Base-by-base conservation (phyloP, 2,888 invertebrate species). In the Cantharis rustica region DNA sequence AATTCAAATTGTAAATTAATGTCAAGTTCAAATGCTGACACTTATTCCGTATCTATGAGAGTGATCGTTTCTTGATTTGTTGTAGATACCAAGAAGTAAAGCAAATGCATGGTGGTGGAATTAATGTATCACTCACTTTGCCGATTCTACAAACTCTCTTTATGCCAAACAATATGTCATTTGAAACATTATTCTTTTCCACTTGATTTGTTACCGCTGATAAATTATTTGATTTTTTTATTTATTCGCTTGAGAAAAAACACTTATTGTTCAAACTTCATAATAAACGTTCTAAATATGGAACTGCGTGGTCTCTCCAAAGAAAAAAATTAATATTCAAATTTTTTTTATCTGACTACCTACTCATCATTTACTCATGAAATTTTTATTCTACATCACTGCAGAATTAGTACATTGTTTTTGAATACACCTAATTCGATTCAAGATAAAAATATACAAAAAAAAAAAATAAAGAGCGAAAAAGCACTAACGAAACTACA, bases 41-140 rank as follows among this genome's bases (percentile, higher is more conserved):
- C 69, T 73, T 73, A 73, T 68, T 62, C 63, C 73, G 68, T 71
- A 75, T 75, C 75, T 47, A 71, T 75, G 71, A 63, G 72, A 68
- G 69, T 76, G 73, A 76, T 76, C 76, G 69, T 76, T 76, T 69
- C 75, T 77, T 75, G 78, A 80, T 79, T 79, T 79, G 77, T 69
- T 76, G 76, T 76, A 78, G 78, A 80, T 80, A 76, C 69, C 71
- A 76, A 77, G 69, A 69, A 79, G 77, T 75, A 75, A 73, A 76
- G 80, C 73, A 75, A 76, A 79, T 73, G 79, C 80, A 77, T 76
- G 79, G 79, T 79, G 77, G 76, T 78, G 76, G 80, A 80, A 80
- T 79, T 80, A 79, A 80, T 80, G 80, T 79, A 80, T 79, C 77
- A 78, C 77, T 80, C 78, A 71, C 79, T 77, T 73, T 75, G 76